Base-by-base conservation (phyloP, 2,113 vertebrate genomes). In the Cephalopholis sonnerati region DNA sequence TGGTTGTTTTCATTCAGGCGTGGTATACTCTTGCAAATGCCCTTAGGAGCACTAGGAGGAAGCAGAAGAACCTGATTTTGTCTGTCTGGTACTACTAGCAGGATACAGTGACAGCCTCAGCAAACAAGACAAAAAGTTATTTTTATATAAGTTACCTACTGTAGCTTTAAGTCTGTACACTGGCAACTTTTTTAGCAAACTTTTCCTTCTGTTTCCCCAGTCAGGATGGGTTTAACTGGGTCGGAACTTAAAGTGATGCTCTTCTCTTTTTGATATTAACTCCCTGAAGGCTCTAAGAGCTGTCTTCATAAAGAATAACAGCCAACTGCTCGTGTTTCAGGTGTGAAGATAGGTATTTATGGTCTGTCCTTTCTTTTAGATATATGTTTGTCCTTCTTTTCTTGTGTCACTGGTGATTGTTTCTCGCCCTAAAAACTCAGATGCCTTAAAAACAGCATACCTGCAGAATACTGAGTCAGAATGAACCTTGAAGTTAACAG, bases 401-500 rank as follows among this genome's bases (percentile, higher is more conserved):
- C 39, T 74, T 44, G 10, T 79, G 70, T 54, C 71, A 74, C 36
- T 7, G 1, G 53, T 53, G 27, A 68, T 29, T 46, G 82, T 77
- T 87, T 66, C 67, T 78, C 4, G 0, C 17, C 11, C n/a, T 25
- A 51, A 75, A 82, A 62, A 73, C 73, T 74, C 63, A 83, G 55
- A 79, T 75, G 25, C 50, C 29, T 51, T 54, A 53, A 61, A 78
- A 90, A 62, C 76, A 85, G 15, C 16, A 27, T 36, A 85, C 68
- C 51, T 69, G 78, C 88, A 78, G 81, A 86, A 89, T 72, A 87
- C 81, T 82, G 82, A 89, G 84, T 88, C 74, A 81, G 61, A 74
- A 22, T 3, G 22, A 85, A 79, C 64, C 65, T 91, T 81, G 69
- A 78, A 75, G 79, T 65, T 68, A 59, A 66, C 36, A 12, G 58